phyloP scores from a whole-genome alignment of 2,888 invertebrate species.

The Protophormia terraenovae region DNA sequence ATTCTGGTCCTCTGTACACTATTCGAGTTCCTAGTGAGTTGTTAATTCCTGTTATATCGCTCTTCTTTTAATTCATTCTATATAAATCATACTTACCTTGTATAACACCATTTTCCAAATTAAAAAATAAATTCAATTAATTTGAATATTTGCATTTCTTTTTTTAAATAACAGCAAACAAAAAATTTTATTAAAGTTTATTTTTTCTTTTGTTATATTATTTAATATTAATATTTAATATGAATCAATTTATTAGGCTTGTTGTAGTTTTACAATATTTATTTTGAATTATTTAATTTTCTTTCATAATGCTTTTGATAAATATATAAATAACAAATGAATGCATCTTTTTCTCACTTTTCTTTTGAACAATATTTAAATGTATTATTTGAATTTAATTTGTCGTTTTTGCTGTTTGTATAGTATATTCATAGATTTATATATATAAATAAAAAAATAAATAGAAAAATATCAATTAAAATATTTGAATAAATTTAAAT shows the following conservation, averaged over 20 bases:
- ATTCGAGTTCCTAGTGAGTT: too few relatives aligned
- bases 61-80: too few relatives aligned
- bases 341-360: background rate
- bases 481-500: background rate
- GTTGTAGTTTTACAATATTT: background rate
- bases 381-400: background rate
- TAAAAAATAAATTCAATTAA: background rate
- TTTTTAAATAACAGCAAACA: slow-evolving; percentile 11
- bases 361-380: slow-evolving; percentile 8
- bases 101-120: background rate
- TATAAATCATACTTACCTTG: too few relatives aligned
- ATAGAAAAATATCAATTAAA: background rate
- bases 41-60: too few relatives aligned
- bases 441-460: background rate
- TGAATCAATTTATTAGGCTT: background rate
- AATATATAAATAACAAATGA: slow-evolving; percentile 10
- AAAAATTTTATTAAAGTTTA: background rate
- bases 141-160: background rate
- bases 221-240: slow-evolving; percentile 18
- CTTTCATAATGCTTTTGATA: background rate
- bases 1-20: too few relatives aligned
- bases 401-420: background rate
- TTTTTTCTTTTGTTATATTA: background rate
- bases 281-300: background rate
- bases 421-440: too few relatives aligned